Percentiles rank a stretch among this genome's conserved stretches.
These are phyloP conservation scores for Carposina sasakii DNA, from an alignment of 1,140 invertebrate species.

Conservation along the genomic window DNA sequence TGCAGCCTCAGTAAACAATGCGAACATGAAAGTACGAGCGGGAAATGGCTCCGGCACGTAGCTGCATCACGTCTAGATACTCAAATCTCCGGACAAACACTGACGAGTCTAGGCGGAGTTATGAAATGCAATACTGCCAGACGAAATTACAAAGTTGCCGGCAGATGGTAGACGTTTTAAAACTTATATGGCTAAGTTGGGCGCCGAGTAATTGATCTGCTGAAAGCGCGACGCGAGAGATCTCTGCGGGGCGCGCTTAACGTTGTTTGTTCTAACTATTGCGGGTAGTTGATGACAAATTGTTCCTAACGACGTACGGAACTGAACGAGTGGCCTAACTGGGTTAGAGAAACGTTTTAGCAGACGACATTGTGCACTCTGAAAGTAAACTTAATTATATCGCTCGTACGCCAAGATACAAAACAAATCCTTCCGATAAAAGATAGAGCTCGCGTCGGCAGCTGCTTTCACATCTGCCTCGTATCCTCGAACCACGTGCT, in stretches of 20 bases:
- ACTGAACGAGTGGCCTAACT: no score
- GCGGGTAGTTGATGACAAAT: constrained; percentile 21
- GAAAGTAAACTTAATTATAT: no score
- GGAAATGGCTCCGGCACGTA: no score
- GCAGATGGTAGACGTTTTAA: constrained; percentile 31
- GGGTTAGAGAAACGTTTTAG: no score
- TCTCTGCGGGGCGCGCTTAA: constrained; percentile 21
- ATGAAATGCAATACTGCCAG: constrained; percentile 34
- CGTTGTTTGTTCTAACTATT: constrained; percentile 27
- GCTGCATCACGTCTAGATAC: no score
- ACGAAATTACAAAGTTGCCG: constrained; percentile 39
- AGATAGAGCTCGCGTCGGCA: constrained; percentile 50
- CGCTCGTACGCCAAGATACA: no score
- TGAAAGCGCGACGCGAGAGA: no score
- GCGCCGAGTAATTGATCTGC: constrained; percentile 29
- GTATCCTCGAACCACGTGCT: constrained; percentile 35
- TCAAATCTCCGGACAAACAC: constrained; percentile 21
- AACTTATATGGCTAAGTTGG: constrained; percentile 31
- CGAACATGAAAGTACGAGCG: no score
- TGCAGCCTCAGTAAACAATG: no score
- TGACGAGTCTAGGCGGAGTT: constrained; percentile 11
- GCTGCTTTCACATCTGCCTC: constrained; percentile 58
- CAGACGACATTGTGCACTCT: no score
- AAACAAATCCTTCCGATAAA: constrained; percentile 39
- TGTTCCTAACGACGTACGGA: no score